Percentiles rank a stretch among this genome's conserved stretches.
Conservation (phyloP, 2,797 vertebrate genomes). For the Anas georgica region DNA sequence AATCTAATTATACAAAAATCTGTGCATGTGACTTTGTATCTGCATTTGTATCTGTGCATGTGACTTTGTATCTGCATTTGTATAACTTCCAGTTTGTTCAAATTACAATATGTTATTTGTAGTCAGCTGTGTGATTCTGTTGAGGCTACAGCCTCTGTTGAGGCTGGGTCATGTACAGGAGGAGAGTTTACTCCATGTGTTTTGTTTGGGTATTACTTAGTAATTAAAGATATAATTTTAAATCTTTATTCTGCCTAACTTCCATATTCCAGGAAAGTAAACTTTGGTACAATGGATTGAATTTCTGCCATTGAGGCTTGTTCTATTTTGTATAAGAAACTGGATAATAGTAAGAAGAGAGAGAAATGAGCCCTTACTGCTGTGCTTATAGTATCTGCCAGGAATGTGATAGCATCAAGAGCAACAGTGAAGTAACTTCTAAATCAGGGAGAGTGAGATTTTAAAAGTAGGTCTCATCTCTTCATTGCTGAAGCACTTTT, state of each 20-base stretch:
- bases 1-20: not conserved
- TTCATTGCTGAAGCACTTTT: too few species aligned
- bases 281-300: not conserved
- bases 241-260: not conserved
- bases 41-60: not conserved
- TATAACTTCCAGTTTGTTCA: not conserved
- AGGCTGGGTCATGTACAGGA: not conserved
- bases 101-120: not conserved
- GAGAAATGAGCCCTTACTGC: not conserved
- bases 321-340: not conserved
- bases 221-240: not conserved
- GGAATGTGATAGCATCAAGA: not conserved
- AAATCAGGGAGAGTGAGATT: not conserved
- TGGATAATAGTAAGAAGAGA: not conserved
- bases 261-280: not conserved
- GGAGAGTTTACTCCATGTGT: not conserved
- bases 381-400: not conserved
- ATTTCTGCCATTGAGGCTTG: not conserved
- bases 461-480: not conserved
- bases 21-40: too few species aligned
- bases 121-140: not conserved
- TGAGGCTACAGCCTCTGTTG: not conserved
- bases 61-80: too few species aligned
- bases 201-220: not conserved
- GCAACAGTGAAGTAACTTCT: not conserved